phyloP scores from a whole-genome alignment of 1,140 invertebrate genomes.

The Nephila pilipes region DNA sequence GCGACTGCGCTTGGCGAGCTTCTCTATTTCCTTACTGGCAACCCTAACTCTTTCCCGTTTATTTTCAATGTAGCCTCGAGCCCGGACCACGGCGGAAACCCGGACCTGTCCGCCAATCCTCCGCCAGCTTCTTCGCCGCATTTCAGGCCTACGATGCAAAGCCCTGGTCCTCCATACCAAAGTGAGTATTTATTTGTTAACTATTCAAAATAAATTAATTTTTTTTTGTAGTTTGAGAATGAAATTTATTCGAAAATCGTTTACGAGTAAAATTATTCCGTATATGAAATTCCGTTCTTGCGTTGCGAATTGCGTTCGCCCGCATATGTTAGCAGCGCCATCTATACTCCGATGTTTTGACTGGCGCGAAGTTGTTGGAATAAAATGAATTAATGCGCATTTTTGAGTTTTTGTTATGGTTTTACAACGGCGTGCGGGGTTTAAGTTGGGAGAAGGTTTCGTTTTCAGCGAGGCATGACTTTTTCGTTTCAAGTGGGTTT shows the following conservation, averaged over 20 bases:
- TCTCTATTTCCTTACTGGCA: neutral
- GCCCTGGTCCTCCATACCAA: constrained; percentile 75
- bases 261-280: neutral
- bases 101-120: constrained; percentile 75
- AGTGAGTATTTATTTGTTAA: constrained; percentile 60
- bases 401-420: constrained; percentile 68
- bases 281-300: neutral
- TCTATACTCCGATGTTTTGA: constrained; percentile 64
- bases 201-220: constrained; percentile 10
- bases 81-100: constrained; percentile 75
- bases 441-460: constrained; percentile 41
- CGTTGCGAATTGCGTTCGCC: neutral
- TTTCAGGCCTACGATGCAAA: constrained; percentile 76
- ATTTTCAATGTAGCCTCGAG: constrained; percentile 75
- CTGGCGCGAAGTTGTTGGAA: constrained; percentile 74
- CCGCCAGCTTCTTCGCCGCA: constrained; percentile 74
- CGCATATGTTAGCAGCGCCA: constrained; percentile 73
- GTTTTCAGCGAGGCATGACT: constrained; percentile 29
- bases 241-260: neutral
- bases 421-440: constrained; percentile 30
- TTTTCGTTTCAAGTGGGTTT: neutral
- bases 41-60: constrained; percentile 67
- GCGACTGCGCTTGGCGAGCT: constrained; percentile 64
- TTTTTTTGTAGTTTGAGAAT: neutral
- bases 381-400: constrained; percentile 74